Percentiles rank a stretch among this genome's conserved stretches.
Conservation (phyloP, 2,888 invertebrate species). For the Drosophila hawaiiensis region DNA sequence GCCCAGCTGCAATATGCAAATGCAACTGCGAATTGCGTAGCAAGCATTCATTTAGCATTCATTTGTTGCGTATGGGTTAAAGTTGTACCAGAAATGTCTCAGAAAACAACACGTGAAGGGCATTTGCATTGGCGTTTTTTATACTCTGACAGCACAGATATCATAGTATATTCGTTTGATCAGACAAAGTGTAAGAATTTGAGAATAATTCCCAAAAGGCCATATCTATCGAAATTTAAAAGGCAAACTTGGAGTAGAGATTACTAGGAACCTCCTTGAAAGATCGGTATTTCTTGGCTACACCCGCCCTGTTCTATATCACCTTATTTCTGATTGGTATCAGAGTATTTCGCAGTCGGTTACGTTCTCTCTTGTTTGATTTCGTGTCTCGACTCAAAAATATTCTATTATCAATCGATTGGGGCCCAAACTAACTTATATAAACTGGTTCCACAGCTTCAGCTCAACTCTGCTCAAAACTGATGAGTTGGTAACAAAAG, state of each 20-base stretch:
- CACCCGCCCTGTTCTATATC: background rate
- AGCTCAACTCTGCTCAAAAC: slow-evolving; percentile 7
- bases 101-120: slow-evolving; percentile 58
- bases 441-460: slow-evolving; percentile 64
- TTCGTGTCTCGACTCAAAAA: slow-evolving; percentile 28
- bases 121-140: slow-evolving; percentile 17
- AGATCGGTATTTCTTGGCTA: background rate
- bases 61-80: slow-evolving; percentile 31
- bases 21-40: slow-evolving; percentile 66
- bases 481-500: slow-evolving; percentile 19
- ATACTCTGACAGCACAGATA: background rate
- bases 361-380: background rate
- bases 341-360: background rate
- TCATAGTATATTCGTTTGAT: too few species aligned
- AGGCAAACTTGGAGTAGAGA: background rate
- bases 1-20: slow-evolving; percentile 71
- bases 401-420: slow-evolving; percentile 7
- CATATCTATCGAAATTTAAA: background rate
- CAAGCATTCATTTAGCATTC: slow-evolving; percentile 64
- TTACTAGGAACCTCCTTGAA: background rate
- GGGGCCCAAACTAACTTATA: background rate
- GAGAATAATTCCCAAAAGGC: background rate
- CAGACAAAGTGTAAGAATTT: too few species aligned
- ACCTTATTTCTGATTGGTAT: background rate
- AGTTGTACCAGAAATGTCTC: slow-evolving; percentile 21